Evolutionary conservation across 2,888 invertebrate species (phyloP).

Genomic region (Apamea epomidion): DNA sequence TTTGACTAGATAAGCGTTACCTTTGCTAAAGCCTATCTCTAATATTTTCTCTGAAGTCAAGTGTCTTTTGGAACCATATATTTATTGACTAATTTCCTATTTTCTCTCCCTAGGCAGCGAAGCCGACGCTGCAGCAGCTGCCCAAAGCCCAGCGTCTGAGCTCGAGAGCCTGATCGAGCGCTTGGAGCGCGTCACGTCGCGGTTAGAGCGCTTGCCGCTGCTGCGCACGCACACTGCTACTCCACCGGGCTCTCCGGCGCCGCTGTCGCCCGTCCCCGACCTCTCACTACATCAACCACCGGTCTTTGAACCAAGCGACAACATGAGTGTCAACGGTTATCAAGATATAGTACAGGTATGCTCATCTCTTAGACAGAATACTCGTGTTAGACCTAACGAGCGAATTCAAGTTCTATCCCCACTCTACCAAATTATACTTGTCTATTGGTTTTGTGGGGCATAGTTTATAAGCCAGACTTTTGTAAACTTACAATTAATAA

Average conservation of each 20-base stretch:
- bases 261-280: slow-evolving; percentile 75
- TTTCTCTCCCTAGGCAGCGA: slow-evolving; percentile 83
- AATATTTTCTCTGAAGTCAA: neutral
- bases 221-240: slow-evolving; percentile 77
- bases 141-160: slow-evolving; percentile 88
- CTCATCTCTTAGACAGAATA: neutral
- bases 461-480: too few relatives aligned
- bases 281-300: slow-evolving; percentile 70
- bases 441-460: too few relatives aligned
- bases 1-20: neutral
- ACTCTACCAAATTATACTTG: neutral
- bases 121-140: slow-evolving; percentile 84
- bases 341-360: slow-evolving; percentile 92
- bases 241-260: slow-evolving; percentile 78
- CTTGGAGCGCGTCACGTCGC: slow-evolving; percentile 93
- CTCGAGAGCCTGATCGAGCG: slow-evolving; percentile 93
- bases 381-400: neutral
- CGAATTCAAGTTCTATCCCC: neutral
- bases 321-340: slow-evolving; percentile 95
- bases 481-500: too few relatives aligned
- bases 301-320: slow-evolving; percentile 74
- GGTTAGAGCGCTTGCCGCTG: slow-evolving; percentile 91
- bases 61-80: neutral
- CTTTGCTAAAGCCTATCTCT: neutral
- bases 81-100: neutral